Evolutionary conservation across 2,113 vertebrate species (phyloP).

Genomic region (Eulacestoma nigropectus): DNA sequence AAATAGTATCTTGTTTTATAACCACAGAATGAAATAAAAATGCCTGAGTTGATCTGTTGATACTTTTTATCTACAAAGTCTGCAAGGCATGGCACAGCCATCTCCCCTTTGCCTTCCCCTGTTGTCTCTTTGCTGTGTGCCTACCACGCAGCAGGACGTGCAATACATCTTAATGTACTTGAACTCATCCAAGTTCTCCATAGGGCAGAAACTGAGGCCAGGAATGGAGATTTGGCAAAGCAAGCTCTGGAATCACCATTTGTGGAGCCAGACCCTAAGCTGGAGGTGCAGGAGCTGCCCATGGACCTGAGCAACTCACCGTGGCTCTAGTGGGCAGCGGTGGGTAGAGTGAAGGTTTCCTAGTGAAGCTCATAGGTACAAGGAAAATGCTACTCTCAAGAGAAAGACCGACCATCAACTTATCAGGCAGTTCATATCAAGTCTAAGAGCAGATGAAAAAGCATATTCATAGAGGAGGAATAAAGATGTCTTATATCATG

Average conservation of each 20-base stretch:
- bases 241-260: not conserved
- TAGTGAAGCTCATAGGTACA: not conserved
- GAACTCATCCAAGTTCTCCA: not conserved
- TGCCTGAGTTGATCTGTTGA: not conserved
- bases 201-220: not conserved
- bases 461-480: not conserved
- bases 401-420: not conserved
- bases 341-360: accelerated
- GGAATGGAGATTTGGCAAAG: not conserved
- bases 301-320: not conserved
- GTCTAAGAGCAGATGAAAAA: not conserved
- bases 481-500: not conserved
- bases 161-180: not conserved
- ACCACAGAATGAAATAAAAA: not conserved
- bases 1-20: not conserved
- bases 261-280: not conserved
- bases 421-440: not conserved
- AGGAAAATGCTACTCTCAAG: not conserved
- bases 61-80: not conserved
- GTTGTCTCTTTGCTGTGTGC: not conserved
- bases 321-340: not conserved
- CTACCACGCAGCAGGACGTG: not conserved
- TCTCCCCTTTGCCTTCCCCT: not conserved
- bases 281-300: not conserved
- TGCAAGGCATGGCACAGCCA: not conserved